Evolutionary conservation across 2,888 invertebrate species (phyloP).

Genomic region (Lycaena phlaeas): DNA sequence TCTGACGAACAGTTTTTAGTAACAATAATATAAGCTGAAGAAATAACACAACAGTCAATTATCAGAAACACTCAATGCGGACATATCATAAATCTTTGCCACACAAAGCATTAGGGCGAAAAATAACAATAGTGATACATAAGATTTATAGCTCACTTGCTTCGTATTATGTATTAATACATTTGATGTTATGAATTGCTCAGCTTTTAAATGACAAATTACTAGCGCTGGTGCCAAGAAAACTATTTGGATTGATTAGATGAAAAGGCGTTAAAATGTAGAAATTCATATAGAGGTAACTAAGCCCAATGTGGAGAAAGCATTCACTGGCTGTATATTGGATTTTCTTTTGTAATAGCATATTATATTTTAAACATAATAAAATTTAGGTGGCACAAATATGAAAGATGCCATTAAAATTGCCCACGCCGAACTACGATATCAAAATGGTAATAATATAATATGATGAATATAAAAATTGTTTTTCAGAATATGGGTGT

Average conservation of each 20-base stretch:
- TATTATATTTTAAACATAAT: too few relatives aligned
- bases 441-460: too few relatives aligned
- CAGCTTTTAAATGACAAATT: not conserved
- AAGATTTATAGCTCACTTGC: slow-evolving; percentile 37
- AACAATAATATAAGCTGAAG: not conserved
- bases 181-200: slow-evolving; percentile 2
- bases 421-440: too few relatives aligned
- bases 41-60: slow-evolving; percentile 20
- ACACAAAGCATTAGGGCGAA: slow-evolving; percentile 28
- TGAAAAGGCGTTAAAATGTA: too few relatives aligned
- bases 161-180: slow-evolving; percentile 12
- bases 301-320: too few relatives aligned
- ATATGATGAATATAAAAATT: too few relatives aligned
- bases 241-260: not conserved
- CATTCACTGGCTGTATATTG: too few relatives aligned
- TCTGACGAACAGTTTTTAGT: slow-evolving; percentile 1
- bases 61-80: slow-evolving; percentile 24
- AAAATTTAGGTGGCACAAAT: too few relatives aligned
- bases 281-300: too few relatives aligned
- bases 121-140: slow-evolving; percentile 37
- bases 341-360: too few relatives aligned
- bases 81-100: slow-evolving; percentile 24
- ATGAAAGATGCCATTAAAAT: too few relatives aligned
- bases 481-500: too few relatives aligned
- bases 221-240: not conserved